Base-by-base conservation (phyloP, 2,113 vertebrate genomes). In the Pao palembangensis region DNA sequence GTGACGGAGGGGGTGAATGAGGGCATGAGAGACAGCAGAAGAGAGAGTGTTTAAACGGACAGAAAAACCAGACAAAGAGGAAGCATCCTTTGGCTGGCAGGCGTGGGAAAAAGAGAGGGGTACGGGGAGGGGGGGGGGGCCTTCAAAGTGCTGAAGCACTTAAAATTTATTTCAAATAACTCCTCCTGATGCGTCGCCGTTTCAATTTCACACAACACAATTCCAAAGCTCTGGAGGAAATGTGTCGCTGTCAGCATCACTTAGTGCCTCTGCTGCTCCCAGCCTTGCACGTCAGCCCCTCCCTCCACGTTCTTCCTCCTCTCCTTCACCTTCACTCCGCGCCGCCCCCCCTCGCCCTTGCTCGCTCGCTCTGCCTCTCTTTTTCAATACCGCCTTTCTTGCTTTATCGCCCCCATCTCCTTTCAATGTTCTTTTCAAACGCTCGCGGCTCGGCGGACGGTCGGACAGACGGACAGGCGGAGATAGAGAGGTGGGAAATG, bases 181-280 rank as follows among this genome's bases (percentile, higher is more conserved):
- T 75, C 82, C 79, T 87, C 75, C 85, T 86, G 87, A 90, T 90
- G 81, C 84, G 70, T 73, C 52, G 71, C 89, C 82, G 83, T 85
- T 90, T 90, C 90, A 88, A 89, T 89, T 90, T 90, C 88, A 87
- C 90, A 90, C 85, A 88, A 87, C 83, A 86, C 88, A 87, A 85
- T 86, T 85, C 87, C 87, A 86, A 85, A 87, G 76, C 81, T 84
- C 83, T 77, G 74, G 70, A 87, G 88, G 79, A 83, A 91, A 90
- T 87, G 86, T 87, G 85, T 89, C 86, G 83, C 82, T 84, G 90
- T 90, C 88, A 87, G 81, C 73, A 81, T 84, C 85, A 72, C 82
- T 90, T 89, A 86, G 71, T 53, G 67, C 70, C 71, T 71, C 61
- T 4, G 17, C 67, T 66, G 64, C 65, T 75, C 69, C 51, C 77